Evolutionary conservation across 2,113 vertebrate species (phyloP).

Genomic region (Lutjanus erythropterus): DNA sequence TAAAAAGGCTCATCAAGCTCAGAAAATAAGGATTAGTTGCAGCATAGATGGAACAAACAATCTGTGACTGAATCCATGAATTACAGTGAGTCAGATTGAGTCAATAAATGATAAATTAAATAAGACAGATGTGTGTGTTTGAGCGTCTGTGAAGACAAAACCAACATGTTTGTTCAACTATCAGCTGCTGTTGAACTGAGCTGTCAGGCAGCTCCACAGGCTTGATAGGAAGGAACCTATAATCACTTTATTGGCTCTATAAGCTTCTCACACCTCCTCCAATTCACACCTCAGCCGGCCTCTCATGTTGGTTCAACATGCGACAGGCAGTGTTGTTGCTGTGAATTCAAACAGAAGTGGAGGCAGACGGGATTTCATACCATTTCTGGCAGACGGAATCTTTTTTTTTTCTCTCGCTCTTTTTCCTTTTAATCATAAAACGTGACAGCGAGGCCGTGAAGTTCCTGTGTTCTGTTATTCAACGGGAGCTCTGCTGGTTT

Average conservation of each 20-base stretch:
- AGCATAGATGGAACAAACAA: not conserved
- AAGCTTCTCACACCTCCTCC: constrained; percentile 54
- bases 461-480: constrained; percentile 26
- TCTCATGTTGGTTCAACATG: constrained; percentile 39
- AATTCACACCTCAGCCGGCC: constrained; percentile 48
- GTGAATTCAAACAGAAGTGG: constrained; percentile 37
- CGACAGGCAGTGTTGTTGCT: constrained; percentile 30
- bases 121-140: not conserved
- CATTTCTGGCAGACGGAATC: constrained; percentile 35
- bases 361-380: constrained; percentile 52
- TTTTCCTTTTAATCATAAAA: constrained; percentile 55
- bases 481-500: constrained; percentile 33
- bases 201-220: not conserved
- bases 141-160: not conserved
- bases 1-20: not conserved
- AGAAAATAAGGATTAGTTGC: not conserved
- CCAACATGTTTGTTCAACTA: constrained; percentile 8
- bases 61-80: not conserved
- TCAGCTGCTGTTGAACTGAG: constrained; percentile 27
- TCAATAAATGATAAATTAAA: not conserved
- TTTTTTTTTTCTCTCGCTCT: not conserved
- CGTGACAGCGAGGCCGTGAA: constrained; percentile 19
- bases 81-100: not conserved
- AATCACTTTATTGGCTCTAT: constrained; percentile 62
- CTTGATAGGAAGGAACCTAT: constrained; percentile 47